Evolutionary conservation across 2,797 vertebrate genomes (phyloP).

Genomic region (Semaprochilodus insignis): DNA sequence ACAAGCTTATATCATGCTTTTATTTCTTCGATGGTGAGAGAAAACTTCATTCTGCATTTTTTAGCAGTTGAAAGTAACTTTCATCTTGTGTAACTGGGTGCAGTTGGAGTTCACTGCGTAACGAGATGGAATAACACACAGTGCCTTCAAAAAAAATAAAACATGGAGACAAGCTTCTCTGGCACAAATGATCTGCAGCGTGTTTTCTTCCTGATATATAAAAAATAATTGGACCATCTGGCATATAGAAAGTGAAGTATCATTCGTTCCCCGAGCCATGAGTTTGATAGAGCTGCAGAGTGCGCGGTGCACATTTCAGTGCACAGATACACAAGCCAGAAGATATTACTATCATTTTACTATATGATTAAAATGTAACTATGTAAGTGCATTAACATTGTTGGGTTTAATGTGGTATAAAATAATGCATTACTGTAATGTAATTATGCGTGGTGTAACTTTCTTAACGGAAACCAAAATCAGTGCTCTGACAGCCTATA

Average conservation of each 20-base stretch:
- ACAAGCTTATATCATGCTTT: neutral
- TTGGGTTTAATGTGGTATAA: no score
- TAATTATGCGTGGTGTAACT: no score
- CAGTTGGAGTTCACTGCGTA: neutral
- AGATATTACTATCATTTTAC: neutral
- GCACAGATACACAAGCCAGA: neutral
- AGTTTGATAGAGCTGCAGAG: no score
- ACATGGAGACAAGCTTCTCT: neutral
- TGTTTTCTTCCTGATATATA: neutral
- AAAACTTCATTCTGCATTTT: neutral
- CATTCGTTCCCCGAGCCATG: no score
- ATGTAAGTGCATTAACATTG: no score
- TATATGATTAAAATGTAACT: no score
- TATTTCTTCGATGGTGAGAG: no score
- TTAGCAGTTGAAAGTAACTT: neutral
- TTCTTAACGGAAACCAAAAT: no score
- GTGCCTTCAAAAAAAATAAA: neutral
- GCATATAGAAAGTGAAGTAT: neutral
- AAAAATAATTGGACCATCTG: constrained; percentile 12
- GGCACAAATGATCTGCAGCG: neutral
- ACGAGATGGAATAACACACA: neutral
- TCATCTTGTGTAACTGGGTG: neutral
- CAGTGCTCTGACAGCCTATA: no score
- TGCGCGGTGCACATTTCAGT: no score
- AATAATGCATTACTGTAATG: no score